Conservation (phyloP, 2,797 vertebrate species). For the Salmo trutta region DNA sequence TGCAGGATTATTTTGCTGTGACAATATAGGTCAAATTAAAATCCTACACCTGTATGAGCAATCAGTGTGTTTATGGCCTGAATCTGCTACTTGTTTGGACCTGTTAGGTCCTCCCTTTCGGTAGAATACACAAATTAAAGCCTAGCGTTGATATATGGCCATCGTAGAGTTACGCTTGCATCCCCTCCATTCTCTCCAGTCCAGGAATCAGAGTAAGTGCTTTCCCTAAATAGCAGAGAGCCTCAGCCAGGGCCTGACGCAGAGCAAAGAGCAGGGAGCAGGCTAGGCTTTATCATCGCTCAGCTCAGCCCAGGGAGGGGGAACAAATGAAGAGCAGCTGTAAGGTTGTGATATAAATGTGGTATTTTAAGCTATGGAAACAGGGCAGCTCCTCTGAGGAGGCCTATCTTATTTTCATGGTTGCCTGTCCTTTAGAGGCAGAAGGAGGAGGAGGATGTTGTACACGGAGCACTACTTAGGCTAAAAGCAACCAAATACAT, state of each 20-base stretch:
- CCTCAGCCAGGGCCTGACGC: not conserved
- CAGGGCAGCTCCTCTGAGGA: constrained; percentile 56
- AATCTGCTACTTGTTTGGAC: not conserved
- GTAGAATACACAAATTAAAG: constrained; percentile 8
- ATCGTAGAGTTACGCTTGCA: not conserved
- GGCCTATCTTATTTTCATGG: constrained; percentile 40
- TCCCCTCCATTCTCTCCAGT: not conserved
- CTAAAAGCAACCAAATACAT: not conserved
- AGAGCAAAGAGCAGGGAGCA: constrained; percentile 1
- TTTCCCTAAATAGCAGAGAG: too few relatives aligned
- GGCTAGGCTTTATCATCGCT: not conserved
- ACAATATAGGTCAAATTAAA: too few relatives aligned
- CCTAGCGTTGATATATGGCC: constrained; percentile 10
- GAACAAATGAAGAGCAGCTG: not conserved
- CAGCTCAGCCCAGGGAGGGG: not conserved
- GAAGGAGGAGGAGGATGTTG: too few relatives aligned
- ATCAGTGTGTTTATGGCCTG: constrained; percentile 7
- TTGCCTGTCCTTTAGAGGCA: constrained; percentile 25
- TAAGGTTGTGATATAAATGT: constrained; percentile 8
- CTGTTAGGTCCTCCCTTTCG: not conserved
- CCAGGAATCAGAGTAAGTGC: not conserved
- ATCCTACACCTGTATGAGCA: not conserved
- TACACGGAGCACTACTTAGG: too few relatives aligned
- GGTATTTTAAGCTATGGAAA: constrained; percentile 57
- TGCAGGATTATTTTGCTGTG: too few relatives aligned